Conservation (phyloP, 2,797 vertebrate species). For the Microctenopoma lineatum region DNA sequence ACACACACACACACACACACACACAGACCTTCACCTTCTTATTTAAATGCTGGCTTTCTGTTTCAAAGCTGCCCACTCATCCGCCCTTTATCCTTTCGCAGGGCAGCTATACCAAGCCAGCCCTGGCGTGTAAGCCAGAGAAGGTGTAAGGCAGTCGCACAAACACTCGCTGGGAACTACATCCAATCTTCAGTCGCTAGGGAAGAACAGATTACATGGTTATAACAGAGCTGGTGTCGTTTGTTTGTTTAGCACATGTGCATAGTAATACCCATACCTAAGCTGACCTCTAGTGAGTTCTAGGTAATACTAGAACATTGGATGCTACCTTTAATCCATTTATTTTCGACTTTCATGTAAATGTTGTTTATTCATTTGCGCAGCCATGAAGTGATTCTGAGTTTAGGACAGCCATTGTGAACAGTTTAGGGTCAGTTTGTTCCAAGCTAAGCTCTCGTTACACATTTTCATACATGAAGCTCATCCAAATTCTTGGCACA, state of each 20-base stretch:
- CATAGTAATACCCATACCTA: constrained; percentile 35
- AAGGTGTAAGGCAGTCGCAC: constrained; percentile 42
- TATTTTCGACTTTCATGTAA: constrained; percentile 27
- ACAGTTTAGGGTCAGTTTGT: constrained; percentile 21
- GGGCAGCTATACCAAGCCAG: constrained; percentile 59
- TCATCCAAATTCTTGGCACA: constrained; percentile 20
- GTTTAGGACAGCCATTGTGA: constrained; percentile 5
- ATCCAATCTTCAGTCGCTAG: constrained; percentile 41
- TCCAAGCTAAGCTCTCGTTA: background rate
- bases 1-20: constrained; percentile 20
- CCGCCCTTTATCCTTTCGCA: constrained; percentile 59
- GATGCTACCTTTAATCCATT: constrained; percentile 39
- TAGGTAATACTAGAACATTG: constrained; percentile 39
- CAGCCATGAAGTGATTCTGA: constrained; percentile 16
- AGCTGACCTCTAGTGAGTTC: constrained; percentile 45
- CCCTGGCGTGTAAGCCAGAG: constrained; percentile 57
- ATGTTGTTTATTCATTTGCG: constrained; percentile 14
- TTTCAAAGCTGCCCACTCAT: constrained; percentile 70
- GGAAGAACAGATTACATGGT: constrained; percentile 54
- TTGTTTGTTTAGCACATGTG: background rate
- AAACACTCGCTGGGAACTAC: constrained; percentile 19
- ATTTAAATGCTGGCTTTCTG: constrained; percentile 60
- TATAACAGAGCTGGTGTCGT: constrained; percentile 28
- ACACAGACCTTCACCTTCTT: constrained; percentile 40
- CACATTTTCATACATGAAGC: constrained; percentile 11